Evolutionary conservation across 2,797 vertebrate species (phyloP).

Genomic region (Cossypha polioptera): DNA sequence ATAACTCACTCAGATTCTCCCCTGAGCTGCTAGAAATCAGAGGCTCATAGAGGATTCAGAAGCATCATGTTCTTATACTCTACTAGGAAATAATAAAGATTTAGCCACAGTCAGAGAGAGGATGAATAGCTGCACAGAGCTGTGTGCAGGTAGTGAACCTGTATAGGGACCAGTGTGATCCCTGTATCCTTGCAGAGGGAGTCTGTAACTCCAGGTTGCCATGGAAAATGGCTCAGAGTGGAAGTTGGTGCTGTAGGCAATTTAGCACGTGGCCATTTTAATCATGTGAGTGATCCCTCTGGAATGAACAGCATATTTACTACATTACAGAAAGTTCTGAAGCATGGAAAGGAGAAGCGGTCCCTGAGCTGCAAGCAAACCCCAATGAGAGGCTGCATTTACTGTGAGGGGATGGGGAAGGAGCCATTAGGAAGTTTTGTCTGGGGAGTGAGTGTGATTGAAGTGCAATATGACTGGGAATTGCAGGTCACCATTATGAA

Average conservation of each 20-base stretch:
- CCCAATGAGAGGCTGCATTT: rapidly evolving
- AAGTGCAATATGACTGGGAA: background rate
- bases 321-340: background rate
- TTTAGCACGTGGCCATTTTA: background rate
- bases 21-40: rapidly evolving
- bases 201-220: background rate
- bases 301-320: background rate
- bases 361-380: background rate
- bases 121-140: background rate
- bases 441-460: background rate
- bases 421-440: background rate
- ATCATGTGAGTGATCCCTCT: background rate
- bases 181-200: background rate
- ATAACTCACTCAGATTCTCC: background rate
- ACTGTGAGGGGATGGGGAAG: background rate
- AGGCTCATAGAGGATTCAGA: background rate
- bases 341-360: background rate
- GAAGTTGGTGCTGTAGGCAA: background rate
- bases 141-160: background rate
- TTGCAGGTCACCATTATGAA: background rate
- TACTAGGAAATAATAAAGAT: background rate
- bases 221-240: background rate
- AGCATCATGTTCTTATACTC: background rate
- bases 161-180: too few relatives aligned
- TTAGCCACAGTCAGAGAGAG: background rate